Conservation (phyloP, 2,797 vertebrate genomes). For the Cygnus olor region DNA sequence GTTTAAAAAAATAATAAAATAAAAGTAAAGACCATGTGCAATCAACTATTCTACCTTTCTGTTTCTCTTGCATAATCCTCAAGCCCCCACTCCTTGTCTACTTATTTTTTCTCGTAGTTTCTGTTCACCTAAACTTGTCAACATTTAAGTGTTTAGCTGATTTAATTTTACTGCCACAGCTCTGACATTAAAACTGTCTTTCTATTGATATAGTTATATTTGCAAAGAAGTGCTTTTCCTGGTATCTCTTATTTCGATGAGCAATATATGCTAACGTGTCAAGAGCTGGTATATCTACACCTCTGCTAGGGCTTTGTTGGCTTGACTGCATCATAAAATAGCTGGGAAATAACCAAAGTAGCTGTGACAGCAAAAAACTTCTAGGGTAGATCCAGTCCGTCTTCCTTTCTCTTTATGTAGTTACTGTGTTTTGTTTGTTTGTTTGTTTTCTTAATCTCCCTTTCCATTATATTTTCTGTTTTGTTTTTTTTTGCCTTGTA, state of each 20-base stretch:
- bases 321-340: neutral
- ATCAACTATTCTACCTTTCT: neutral
- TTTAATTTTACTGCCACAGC: conserved; percentile 31
- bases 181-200: neutral
- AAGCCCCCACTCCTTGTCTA: neutral
- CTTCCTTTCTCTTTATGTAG: neutral
- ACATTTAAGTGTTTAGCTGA: conserved; percentile 9
- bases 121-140: neutral
- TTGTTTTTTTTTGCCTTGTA: neutral
- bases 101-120: neutral
- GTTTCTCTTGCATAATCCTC: neutral
- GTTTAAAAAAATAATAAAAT: neutral
- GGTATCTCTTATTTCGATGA: conserved; percentile 23
- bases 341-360: neutral
- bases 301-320: neutral
- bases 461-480: neutral
- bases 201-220: neutral
- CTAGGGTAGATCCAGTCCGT: neutral
- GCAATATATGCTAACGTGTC: neutral
- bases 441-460: neutral
- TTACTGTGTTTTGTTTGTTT: neutral
- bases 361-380: neutral
- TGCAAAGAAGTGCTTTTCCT: neutral
- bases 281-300: neutral
- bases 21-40: neutral